These are phyloP conservation scores for Lycopodina hypogea DNA, from an alignment of 37 sponge, comb jelly and placozoan genomes.

Conservation along the genomic window DNA sequence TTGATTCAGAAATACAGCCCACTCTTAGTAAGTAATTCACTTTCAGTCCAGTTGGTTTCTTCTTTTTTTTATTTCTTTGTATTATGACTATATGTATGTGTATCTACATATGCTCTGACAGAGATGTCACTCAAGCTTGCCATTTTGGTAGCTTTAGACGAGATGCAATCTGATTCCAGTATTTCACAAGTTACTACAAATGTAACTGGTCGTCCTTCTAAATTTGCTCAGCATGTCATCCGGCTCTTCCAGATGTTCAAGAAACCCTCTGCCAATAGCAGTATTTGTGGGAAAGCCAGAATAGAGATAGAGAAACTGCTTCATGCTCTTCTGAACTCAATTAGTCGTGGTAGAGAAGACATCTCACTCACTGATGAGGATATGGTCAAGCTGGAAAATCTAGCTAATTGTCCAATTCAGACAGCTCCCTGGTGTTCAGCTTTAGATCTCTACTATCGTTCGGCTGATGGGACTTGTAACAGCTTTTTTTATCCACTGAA, in stretches of 20 bases:
- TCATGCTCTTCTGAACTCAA: background rate
- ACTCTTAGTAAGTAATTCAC: no score
- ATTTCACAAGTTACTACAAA: background rate
- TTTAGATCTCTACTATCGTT: conserved; percentile 34
- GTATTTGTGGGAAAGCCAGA: conserved; percentile 12
- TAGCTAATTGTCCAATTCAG: conserved; percentile 6
- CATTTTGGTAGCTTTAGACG: background rate
- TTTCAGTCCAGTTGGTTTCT: no score
- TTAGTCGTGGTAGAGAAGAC: background rate
- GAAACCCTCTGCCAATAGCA: conserved; percentile 1
- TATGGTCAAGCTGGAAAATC: background rate
- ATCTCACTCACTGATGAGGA: conserved; percentile 4
- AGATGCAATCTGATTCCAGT: background rate
- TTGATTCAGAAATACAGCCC: no score
- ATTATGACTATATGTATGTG: no score
- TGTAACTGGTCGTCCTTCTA: background rate
- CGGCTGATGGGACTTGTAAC: conserved; percentile 89
- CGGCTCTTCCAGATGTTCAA: background rate
- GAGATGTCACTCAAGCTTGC: conserved; percentile 21
- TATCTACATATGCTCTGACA: background rate
- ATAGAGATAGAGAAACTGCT: conserved; percentile 18
- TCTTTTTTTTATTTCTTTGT: background rate
- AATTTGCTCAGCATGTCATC: background rate
- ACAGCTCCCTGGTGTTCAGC: background rate
- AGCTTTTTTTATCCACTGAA: conserved; percentile 63